Base-by-base conservation (phyloP, 2,797 vertebrate species). In the Acanthiza pusilla region DNA sequence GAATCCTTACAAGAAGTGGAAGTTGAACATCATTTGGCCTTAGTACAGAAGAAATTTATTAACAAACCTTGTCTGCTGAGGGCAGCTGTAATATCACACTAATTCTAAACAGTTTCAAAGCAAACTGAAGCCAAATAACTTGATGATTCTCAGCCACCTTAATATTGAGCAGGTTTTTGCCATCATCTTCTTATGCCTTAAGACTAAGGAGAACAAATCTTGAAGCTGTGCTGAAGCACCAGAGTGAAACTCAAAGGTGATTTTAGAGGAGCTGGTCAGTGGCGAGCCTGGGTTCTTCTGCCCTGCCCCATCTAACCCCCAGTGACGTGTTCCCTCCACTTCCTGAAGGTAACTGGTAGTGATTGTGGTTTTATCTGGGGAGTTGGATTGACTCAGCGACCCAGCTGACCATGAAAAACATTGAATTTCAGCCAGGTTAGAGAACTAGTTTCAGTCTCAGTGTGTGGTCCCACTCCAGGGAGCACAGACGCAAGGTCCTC, bases 21-120 rank as follows among this genome's bases (percentile, higher is more conserved):
- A 84, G 26, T 68, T 91, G 51, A 66, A 27, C 23, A 10, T 67
- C 38, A 84, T 87, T 96, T n/a, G 81, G 23, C 30, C 27, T 70
- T 40, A 43, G 47, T 83, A 54, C 38, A 38, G 22, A 85, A 32
- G 21, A 42, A 16, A 71, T 72, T 43, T 88, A 23, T 72, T 75
- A 51, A 38, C 16, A 88, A 68, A 93, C 80, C 17, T 30, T 83
- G 19, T 16, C 43, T 66, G 12, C 19, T 68, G 18, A 65, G 36
- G 29, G 26, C 19, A 88, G 26, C 5, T 72, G 38, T 45, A 70
- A 25, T 40, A 43, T 73, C 58, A 48, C 13, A 29, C 25, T 66
- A 60, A 79, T 55, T 88, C 43, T 68, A 68, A 91, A 71, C 1
- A 2, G 30, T 65, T 94, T 86, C 50, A 75, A 42, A 57, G 51